These are phyloP conservation scores for Poeciliopsis prolifica DNA, from an alignment of 2,113 vertebrate genomes.

Conservation along the genomic window DNA sequence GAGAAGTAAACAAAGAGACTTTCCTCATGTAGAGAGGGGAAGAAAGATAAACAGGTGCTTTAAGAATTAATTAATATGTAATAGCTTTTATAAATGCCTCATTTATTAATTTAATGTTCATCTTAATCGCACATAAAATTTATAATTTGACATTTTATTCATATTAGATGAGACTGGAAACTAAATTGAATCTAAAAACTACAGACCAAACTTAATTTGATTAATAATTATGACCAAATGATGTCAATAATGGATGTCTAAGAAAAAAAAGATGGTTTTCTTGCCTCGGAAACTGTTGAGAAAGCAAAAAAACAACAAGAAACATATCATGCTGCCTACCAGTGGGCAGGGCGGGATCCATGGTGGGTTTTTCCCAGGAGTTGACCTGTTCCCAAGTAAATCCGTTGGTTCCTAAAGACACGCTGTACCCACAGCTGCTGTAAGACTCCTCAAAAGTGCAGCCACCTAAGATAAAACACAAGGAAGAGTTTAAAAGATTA, in stretches of 20 bases:
- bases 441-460: conserved; percentile 96
- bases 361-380: conserved; percentile 94
- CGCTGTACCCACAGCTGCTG: conserved; percentile 92
- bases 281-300: neutral
- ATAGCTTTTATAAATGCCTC: too few species aligned
- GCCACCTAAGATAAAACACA: conserved; percentile 81
- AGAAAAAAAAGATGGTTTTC: neutral
- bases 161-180: too few species aligned
- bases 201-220: too few species aligned
- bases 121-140: too few species aligned
- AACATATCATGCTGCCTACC: conserved; percentile 75
- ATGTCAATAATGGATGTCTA: neutral
- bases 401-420: conserved; percentile 94
- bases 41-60: too few species aligned
- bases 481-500: neutral
- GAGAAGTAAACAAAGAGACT: too few species aligned
- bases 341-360: conserved; percentile 90
- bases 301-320: neutral
- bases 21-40: too few species aligned
- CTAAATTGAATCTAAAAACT: too few species aligned
- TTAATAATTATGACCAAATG: too few species aligned
- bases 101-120: too few species aligned
- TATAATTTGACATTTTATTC: too few species aligned
- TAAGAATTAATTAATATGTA: too few species aligned
- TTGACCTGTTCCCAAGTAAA: conserved; percentile 98